These are phyloP conservation scores for Microtus richardsoni DNA, from an alignment of 2,113 vertebrate genomes.

Conservation along the genomic window DNA sequence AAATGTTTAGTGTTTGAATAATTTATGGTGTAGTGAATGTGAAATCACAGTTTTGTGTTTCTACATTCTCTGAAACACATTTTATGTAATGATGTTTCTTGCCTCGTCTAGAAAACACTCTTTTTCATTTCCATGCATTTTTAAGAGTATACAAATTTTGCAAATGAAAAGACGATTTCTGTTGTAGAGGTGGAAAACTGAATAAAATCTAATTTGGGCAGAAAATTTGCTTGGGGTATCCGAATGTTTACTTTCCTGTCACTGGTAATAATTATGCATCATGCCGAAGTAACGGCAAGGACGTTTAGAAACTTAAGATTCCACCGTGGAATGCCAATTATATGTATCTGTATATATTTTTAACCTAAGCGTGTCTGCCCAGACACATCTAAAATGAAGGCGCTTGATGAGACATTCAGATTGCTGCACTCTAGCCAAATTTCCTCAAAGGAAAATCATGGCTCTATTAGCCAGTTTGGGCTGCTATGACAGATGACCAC, in stretches of 20 bases:
- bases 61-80: constrained; percentile 43
- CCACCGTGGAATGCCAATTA: neutral
- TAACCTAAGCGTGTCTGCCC: constrained; percentile 3
- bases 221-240: constrained; percentile 56
- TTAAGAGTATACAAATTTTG: constrained; percentile 66
- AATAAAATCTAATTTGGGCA: constrained; percentile 68
- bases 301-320: constrained; percentile 37
- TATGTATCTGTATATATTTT: neutral
- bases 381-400: constrained; percentile 42
- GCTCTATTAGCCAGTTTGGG: neutral
- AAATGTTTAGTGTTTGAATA: neutral
- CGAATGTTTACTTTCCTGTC: constrained; percentile 60
- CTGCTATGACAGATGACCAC: neutral
- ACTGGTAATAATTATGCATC: constrained; percentile 30
- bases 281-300: constrained; percentile 28
- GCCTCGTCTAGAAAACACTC: constrained; percentile 28
- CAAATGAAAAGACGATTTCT: constrained; percentile 61
- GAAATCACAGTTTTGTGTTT: constrained; percentile 59
- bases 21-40: constrained; percentile 28
- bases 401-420: neutral
- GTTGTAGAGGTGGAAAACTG: constrained; percentile 46
- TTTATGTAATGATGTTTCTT: constrained; percentile 66
- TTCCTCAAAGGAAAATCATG: neutral
- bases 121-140: constrained; percentile 64
- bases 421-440: neutral